Conservation (phyloP, 2,797 vertebrate genomes). For the Pseudotriccus pelzelni region DNA sequence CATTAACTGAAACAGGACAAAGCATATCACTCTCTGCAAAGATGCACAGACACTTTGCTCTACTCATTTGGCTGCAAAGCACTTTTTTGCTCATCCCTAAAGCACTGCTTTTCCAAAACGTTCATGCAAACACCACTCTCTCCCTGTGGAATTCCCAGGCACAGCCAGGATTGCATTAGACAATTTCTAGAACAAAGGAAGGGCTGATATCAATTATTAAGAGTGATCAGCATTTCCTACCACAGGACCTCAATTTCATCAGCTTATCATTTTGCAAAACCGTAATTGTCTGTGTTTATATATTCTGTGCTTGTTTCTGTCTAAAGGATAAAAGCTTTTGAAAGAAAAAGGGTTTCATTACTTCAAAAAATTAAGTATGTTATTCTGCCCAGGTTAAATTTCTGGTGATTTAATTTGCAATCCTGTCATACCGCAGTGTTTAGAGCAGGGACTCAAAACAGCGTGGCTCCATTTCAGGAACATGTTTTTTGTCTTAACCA, state of each 20-base stretch:
- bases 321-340: background rate
- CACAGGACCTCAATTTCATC: background rate
- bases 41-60: background rate
- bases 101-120: background rate
- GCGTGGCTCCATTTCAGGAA: background rate
- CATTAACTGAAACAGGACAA: background rate
- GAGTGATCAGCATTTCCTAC: background rate
- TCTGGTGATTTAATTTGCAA: background rate
- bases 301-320: background rate
- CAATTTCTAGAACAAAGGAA: background rate
- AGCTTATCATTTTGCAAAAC: background rate
- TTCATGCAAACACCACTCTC: rapidly evolving
- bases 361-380: background rate
- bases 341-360: background rate
- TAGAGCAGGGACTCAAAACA: background rate
- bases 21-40: background rate
- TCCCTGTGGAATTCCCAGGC: background rate
- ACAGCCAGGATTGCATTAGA: background rate
- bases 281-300: background rate
- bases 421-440: background rate
- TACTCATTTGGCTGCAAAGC: background rate
- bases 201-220: background rate
- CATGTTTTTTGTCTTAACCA: background rate
- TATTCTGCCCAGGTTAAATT: background rate
- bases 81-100: background rate